Base-by-base conservation (phyloP, 2,797 vertebrate genomes). In the Streptopelia turtur region DNA sequence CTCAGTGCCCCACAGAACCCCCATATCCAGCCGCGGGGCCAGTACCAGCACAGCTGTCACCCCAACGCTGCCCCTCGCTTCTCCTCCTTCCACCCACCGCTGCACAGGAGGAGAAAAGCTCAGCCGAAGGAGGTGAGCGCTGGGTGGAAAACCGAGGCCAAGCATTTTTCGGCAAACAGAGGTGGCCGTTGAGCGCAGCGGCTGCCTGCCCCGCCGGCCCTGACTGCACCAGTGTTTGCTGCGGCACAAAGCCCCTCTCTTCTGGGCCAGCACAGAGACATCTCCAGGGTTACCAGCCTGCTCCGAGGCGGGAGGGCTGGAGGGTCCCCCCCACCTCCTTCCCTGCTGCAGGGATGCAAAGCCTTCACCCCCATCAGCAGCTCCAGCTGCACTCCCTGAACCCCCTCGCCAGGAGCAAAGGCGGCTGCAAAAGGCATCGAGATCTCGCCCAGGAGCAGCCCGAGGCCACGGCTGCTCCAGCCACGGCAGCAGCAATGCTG, bases 401-500 rank as follows among this genome's bases (percentile, higher is more conserved):
- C n/a, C 20, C 20, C 18, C 47, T 50, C 1, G 0, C 30, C 45
- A 71, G 31, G 20, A 76, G 45, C 45, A 66, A 77, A 66, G 23
- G 24, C 1, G 1, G 24, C 37, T 41, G 55, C 28, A 61, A 66
- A 81, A 7, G 4, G 39, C 15, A 15, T 21, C 65, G 43, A 45
- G 17, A 45, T 78, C 76, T n/a, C 3, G 5, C 14, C 33, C 0
- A 1, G 31, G 11, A 0, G 0, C 33, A 45, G 43, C 43, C 43
- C 43, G 9, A 20, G 43, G 33, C 24, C 2, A 5, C 28, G 39
- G 63, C 47, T 59, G 20, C 65, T 56, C 64, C 28, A n/a, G 13
- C 31, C 43, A 28, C 24, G 3, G 1, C 3, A 1, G 17, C 4
- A 2, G 49, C 31, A 13, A 33, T 10, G 2, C 27, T 2, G 1